Base-by-base conservation (phyloP, 1,140 invertebrate genomes). In the Rhopalosiphum padi region DNA sequence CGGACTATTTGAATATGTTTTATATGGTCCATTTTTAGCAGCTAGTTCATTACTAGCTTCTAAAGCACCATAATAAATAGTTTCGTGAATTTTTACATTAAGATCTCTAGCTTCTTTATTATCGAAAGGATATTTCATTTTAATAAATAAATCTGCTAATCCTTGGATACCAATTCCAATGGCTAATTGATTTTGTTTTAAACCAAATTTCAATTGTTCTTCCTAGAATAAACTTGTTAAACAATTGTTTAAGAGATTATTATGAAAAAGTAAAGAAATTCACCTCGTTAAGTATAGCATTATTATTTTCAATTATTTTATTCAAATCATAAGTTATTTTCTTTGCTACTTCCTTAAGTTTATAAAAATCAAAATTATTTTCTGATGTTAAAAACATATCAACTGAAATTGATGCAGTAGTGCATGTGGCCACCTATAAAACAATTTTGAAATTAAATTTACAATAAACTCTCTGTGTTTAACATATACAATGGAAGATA, bases 41-140 rank as follows among this genome's bases (percentile, higher is more conserved):
- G 99, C 98, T 89, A 99, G 95, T 96, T 99, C 99, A 96, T 98
- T 99, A 95, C 98, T 99, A 0, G 98, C 98, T 95, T 99, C 99
- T 94, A 99, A 95, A 9, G 99, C 98, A 30, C 97, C 98, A 95
- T 98, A 99, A 95, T 99, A 99, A 94, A 99, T 97, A 0, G 99
- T 99, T 96, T 99, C 99, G 96, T 99, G 99, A 93, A 99, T 99
- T 95, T 99, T 97, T 94, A 97, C 97, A 95, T 99, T 99, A 6
- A 99, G 95, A 94, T 97, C 96, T 93, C 97, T 96, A 1, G 99
- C 99, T 95, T 98, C 97, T 91, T 97, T 96, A 95, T 97, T 97
- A 94, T 98, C 98, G 95, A 99, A 99, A 68, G 99, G 98, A 95
- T 97, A 97, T 89, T 98, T 96, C 98, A 99, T 98, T 53, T 99